Evolutionary conservation across 2,113 vertebrate species (phyloP).

Genomic region (Eulemur macaco): DNA sequence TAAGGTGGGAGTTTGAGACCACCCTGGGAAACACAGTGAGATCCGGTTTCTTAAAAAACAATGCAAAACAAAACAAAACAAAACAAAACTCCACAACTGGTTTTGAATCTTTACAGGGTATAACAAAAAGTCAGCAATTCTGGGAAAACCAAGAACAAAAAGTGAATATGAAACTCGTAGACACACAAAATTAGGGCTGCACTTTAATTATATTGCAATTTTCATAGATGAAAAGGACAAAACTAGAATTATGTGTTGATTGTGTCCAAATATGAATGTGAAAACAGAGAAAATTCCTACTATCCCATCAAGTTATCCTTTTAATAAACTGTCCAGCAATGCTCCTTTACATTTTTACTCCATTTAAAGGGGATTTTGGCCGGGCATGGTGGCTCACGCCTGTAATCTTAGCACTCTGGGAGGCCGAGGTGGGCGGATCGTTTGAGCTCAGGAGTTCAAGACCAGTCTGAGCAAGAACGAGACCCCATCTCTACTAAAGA

Average conservation of each 20-base stretch:
- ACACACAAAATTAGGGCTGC: not conserved
- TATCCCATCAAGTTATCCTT: not conserved
- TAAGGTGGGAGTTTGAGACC: not conserved
- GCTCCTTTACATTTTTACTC: not conserved
- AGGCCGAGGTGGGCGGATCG: no score
- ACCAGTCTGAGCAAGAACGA: no score
- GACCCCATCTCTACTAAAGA: no score
- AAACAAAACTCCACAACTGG: not conserved
- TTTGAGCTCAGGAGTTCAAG: no score
- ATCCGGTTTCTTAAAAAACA: not conserved
- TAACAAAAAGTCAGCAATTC: not conserved
- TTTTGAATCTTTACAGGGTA: no score
- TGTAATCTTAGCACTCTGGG: no score
- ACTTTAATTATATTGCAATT: not conserved
- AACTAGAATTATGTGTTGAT: not conserved
- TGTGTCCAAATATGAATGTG: not conserved
- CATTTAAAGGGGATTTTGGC: not conserved
- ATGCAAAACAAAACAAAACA: not conserved
- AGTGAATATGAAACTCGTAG: not conserved
- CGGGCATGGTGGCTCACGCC: no score
- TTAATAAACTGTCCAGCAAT: no score
- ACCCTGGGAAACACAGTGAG: not conserved
- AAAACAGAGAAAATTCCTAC: accelerated
- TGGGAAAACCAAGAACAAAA: not conserved
- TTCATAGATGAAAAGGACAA: not conserved